Evolutionary conservation across 2,797 vertebrate species (phyloP), one percentile per base, ranked within the genome.

Genomic region (Coranthus polyacanthus): DNA sequence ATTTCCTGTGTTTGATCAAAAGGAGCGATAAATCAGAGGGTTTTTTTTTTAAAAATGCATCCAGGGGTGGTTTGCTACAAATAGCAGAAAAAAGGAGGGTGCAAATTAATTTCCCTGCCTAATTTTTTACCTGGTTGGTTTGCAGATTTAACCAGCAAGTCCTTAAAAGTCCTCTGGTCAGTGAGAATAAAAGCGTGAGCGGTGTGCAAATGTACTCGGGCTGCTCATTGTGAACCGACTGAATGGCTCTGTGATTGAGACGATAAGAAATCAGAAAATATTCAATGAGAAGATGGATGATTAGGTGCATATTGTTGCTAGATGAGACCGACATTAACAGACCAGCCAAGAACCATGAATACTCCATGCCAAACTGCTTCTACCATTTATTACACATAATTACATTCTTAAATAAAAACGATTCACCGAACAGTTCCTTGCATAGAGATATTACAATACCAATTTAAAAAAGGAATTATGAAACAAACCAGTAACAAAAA

Each of bases 401-500:
- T 98, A 99, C 98, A 97, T 98, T 99, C 97, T 99, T 97, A 99
- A 99, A 99, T 99, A 96, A 98, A 99, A 98, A 97, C 95, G 96
- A 96, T 96, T 97, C 96, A 99, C 96, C 94, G 95, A 97, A 98
- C 98, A 97, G 95, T 97, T 96, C 97, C 97, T 99, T 99, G 98
- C 98, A 99, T 99, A 99, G 98, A 98, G 98, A 99, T 98, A 97
- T 99, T 99, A 99, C 98, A 99, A 99, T 98, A 99, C 97, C 96
- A 98, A 99, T 98, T 98, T 98, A 97, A 97, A 98, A 98, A 98
- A 98, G 85, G 96, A 97, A 98, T 98, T 99, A 98, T 97, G 96
- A 98, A 98, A 98, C 97, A 97, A 97, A 98, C 96, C 94, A 86
- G 97, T 99, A 98, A 98, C 96, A 98, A 99, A 98, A 99, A 99